Base-by-base conservation (phyloP, 2,797 vertebrate species). In the Mus caroli region DNA sequence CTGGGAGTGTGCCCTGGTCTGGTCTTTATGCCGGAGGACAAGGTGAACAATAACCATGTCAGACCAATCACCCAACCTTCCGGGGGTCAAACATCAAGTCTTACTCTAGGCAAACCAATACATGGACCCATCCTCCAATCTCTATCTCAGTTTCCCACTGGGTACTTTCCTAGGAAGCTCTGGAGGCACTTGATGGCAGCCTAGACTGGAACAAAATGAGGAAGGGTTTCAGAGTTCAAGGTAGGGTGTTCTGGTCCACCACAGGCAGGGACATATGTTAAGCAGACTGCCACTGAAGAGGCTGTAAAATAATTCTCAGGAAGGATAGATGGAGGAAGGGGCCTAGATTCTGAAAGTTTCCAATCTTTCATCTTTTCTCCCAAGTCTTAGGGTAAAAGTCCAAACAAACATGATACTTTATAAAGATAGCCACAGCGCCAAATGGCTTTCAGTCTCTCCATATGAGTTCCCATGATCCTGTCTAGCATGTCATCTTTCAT, bases 331-430 rank as follows among this genome's bases (percentile, higher is more conserved):
- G 5, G 12, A 19, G 24, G 20, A 82, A 86, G 77, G 83, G 20
- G 8, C 5, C 69, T 24, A 43, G 87, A 34, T 26, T 71, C 34
- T 19, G 13, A 94, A 17, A 37, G 17, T 87, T 67, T 46, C 40
- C 9, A 73, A 91, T 71, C 50, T 75, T 90, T 92, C 71, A 89
- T 54, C 20, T 91, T 93, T 86, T 93, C 54, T 86, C 94, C 78
- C 69, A 17, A 77, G 56, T 34, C 69, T 22, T 87, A 37, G 54
- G 89, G 87, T 54, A 95, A 54, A 3, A 10, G 40, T 73, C 79
- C 94, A 95, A 91, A 91, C 90, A 97, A 97, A 97, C 89, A 88
- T 56, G 79, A 62, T 93, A 54, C 28, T 92, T 85, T 79, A 79
- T 64, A 87, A 93, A 94, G 90, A 94, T 24, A 54, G 26, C 46